phyloP scores from a whole-genome alignment of 30 jellyfish, hydroid and myxozoan genomes.

The Aurelia aurita complex sp. Pacific region DNA sequence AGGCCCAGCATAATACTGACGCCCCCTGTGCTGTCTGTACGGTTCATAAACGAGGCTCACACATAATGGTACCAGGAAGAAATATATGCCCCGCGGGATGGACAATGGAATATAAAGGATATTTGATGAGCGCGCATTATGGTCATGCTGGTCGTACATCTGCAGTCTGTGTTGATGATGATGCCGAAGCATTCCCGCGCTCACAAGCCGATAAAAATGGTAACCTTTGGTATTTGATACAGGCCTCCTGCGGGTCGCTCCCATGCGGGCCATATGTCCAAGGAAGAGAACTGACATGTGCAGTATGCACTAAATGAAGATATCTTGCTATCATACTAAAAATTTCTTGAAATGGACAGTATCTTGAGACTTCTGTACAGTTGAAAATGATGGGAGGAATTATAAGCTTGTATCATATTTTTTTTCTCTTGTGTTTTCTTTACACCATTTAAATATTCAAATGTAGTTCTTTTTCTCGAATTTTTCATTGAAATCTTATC shows the following conservation, averaged over 20 bases:
- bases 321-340: not conserved
- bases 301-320: conserved; percentile 43
- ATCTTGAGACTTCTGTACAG: no score
- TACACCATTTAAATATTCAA: no score
- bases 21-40: conserved; percentile 94
- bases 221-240: conserved; percentile 54
- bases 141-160: conserved; percentile 76
- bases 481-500: no score
- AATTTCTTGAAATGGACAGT: no score
- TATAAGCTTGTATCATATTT: no score
- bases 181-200: conserved; percentile 49
- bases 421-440: no score
- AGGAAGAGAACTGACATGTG: conserved; percentile 69
- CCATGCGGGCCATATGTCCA: conserved; percentile 65
- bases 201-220: conserved; percentile 18
- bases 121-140: conserved; percentile 83
- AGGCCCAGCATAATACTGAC: conserved; percentile 40
- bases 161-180: conserved; percentile 88
- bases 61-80: conserved; percentile 91
- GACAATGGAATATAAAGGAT: conserved; percentile 86
- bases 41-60: conserved; percentile 53
- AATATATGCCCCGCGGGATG: conserved; percentile 90
- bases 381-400: no score
- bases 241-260: conserved; percentile 54
- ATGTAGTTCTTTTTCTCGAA: no score